Evolutionary conservation across 2,113 vertebrate species (phyloP).

Genomic region (Sander lucioperca): DNA sequence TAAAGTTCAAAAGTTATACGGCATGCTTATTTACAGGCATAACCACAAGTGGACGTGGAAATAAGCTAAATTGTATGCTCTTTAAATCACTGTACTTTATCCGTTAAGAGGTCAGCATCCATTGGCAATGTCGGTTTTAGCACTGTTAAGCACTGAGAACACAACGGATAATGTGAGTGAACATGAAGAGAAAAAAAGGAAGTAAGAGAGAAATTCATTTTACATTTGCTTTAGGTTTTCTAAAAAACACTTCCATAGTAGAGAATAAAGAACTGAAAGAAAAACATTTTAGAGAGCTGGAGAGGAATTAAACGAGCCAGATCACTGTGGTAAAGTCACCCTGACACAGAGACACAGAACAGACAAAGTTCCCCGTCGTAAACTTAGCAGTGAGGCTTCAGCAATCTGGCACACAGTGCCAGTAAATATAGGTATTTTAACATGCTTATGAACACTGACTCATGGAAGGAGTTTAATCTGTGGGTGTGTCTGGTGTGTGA

Average conservation of each 20-base stretch:
- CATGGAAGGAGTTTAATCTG: slow-evolving; percentile 45
- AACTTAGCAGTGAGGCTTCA: slow-evolving; percentile 66
- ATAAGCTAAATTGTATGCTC: slow-evolving; percentile 1
- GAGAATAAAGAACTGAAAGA: slow-evolving; percentile 39
- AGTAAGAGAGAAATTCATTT: background rate
- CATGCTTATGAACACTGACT: slow-evolving; percentile 13
- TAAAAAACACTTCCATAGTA: background rate
- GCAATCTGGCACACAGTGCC: slow-evolving; percentile 35
- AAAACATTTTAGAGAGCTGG: slow-evolving; percentile 45
- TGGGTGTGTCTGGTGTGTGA: slow-evolving; percentile 39
- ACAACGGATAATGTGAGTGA: background rate
- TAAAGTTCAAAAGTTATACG: background rate
- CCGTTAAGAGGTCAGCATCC: background rate
- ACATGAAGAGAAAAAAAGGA: background rate
- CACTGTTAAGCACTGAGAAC: background rate
- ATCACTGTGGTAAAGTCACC: slow-evolving; percentile 79
- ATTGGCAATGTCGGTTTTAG: background rate
- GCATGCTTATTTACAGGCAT: slow-evolving; percentile 24
- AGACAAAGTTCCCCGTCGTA: slow-evolving; percentile 74
- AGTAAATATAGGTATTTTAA: slow-evolving; percentile 22
- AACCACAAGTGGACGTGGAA: slow-evolving; percentile 19
- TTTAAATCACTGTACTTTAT: slow-evolving; percentile 5
- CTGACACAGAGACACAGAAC: slow-evolving; percentile 81
- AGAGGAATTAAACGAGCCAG: slow-evolving; percentile 71
- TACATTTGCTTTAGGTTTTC: background rate